Evolutionary conservation across 1,140 invertebrate genomes (phyloP).

Genomic region (Papilio polyxenes): DNA sequence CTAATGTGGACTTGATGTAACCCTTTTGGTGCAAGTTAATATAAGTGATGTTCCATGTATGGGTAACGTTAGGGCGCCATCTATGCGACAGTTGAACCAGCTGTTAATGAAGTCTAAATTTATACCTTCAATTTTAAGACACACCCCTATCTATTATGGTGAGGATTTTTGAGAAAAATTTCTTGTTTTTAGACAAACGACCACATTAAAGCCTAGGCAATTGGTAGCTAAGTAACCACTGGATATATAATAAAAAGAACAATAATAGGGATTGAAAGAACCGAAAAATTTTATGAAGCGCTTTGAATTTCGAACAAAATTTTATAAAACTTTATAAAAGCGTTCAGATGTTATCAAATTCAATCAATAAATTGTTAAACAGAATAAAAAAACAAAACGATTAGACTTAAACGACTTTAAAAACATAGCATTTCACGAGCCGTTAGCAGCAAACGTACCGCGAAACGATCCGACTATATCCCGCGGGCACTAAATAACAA

Average conservation of each 20-base stretch:
- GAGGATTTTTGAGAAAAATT: too few species aligned
- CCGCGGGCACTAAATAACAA: slow-evolving; percentile 17
- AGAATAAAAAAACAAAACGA: neutral
- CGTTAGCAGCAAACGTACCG: neutral
- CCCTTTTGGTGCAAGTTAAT: neutral
- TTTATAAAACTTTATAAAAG: too few species aligned
- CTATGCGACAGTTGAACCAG: too few species aligned
- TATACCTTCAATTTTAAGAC: neutral
- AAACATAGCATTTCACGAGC: neutral
- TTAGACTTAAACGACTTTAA: neutral
- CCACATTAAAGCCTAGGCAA: too few species aligned
- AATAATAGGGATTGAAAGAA: too few species aligned
- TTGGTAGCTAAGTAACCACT: too few species aligned
- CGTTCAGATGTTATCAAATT: neutral
- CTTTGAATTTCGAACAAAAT: too few species aligned
- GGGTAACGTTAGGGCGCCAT: neutral
- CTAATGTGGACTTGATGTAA: slow-evolving; percentile 23
- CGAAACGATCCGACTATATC: neutral
- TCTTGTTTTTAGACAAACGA: too few species aligned
- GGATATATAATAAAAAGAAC: too few species aligned
- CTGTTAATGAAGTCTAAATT: neutral
- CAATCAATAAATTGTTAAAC: neutral
- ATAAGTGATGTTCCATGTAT: neutral
- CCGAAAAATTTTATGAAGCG: too few species aligned
- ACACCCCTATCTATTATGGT: neutral